Percentiles rank a stretch among this genome's conserved stretches.
These are phyloP conservation scores for Camptogramma bilineatum DNA, from an alignment of 2,888 invertebrate species.

Conservation along the genomic window DNA sequence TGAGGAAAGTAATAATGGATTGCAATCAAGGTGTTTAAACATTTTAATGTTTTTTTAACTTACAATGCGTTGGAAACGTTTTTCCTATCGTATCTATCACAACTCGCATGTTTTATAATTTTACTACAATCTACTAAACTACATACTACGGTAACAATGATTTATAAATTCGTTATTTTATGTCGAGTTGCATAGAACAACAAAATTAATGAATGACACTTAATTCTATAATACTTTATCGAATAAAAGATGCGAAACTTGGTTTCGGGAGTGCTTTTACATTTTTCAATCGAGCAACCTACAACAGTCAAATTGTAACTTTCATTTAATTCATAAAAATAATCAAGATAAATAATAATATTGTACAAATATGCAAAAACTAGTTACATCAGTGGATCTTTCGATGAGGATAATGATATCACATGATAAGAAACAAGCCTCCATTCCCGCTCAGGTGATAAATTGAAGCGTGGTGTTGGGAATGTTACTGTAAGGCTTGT, in stretches of 20 bases:
- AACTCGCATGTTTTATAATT: conserved; percentile 57
- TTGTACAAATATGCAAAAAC: conserved; percentile 72
- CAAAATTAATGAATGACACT: conserved; percentile 63
- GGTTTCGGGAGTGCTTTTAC: conserved; percentile 51
- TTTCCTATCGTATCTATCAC: conserved; percentile 62
- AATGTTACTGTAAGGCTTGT: conserved; percentile 86
- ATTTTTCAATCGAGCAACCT: conserved; percentile 56
- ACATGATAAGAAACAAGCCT: conserved; percentile 46
- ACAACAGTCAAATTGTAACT: conserved; percentile 63
- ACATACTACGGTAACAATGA: conserved; percentile 79
- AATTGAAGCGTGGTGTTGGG: conserved; percentile 15
- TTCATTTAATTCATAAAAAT: conserved; percentile 58
- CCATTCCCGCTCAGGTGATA: conserved; percentile 12
- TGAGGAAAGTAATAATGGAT: conserved; percentile 48
- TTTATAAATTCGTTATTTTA: conserved; percentile 80
- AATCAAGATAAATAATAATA: conserved; percentile 59
- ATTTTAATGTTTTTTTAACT: conserved; percentile 49
- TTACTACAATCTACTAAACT: conserved; percentile 64
- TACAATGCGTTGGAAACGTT: conserved; percentile 53
- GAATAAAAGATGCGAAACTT: conserved; percentile 57
- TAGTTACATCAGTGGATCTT: conserved; percentile 67
- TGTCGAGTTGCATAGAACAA: conserved; percentile 70
- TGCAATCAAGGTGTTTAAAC: conserved; percentile 44
- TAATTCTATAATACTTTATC: conserved; percentile 70
- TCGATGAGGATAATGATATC: conserved; percentile 58